Conservation (phyloP, 2,113 vertebrate species). For the Tetrao urogallus region DNA sequence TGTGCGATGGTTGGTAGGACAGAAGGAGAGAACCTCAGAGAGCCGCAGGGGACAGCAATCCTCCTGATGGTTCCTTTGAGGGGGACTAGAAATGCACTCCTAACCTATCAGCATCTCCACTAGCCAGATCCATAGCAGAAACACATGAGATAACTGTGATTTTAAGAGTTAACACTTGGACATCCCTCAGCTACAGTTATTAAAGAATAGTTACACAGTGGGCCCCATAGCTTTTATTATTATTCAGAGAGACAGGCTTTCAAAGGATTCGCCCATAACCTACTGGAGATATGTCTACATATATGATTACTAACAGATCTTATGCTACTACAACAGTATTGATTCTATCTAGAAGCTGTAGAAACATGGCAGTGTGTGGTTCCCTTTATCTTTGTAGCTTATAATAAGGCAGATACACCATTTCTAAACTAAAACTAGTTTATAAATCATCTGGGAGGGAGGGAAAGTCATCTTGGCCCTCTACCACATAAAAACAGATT, state of each 20-base stretch:
- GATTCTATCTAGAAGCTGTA: neutral
- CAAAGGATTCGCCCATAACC: neutral
- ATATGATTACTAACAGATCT: neutral
- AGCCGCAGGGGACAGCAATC: neutral
- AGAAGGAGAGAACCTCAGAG: neutral
- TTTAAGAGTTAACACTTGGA: neutral
- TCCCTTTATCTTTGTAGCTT: neutral
- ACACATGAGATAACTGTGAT: accelerated
- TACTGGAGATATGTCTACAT: neutral
- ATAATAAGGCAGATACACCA: neutral
- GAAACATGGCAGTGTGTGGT: neutral
- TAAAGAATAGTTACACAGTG: accelerated
- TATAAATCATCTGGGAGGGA: accelerated
- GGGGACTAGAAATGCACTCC: neutral
- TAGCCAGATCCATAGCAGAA: neutral
- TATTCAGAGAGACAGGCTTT: neutral
- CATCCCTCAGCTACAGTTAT: neutral
- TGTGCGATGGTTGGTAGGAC: neutral
- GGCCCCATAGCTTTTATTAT: neutral
- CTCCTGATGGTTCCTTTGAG: neutral
- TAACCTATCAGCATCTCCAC: neutral
- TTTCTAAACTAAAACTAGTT: neutral
- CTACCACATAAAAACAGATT: neutral
- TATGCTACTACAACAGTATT: accelerated
- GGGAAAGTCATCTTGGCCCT: neutral